Evolutionary conservation across 1,140 invertebrate genomes (phyloP), one percentile per base, ranked within the genome.

Genomic region (Lepidotrigona ventralis): DNA sequence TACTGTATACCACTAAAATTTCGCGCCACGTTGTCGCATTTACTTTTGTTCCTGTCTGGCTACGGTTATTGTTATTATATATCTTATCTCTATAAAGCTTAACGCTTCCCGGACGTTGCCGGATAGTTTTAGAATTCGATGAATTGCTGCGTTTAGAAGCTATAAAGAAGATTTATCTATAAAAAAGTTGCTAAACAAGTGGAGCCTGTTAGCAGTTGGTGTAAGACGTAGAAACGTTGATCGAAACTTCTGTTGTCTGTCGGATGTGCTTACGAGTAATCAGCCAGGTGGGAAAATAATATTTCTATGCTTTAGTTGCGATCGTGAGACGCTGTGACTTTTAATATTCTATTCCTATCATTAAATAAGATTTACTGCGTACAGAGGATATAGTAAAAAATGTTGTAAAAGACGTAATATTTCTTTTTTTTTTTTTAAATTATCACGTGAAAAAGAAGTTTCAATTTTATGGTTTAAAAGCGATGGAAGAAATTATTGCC

Each of bases 91-190:
- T 78, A 83, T 54, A 71, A 83, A 83, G 81, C 66, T 78, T 78
- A 83, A 83, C 39, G 26, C 75, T 54, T 71, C 21, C 72, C 64
- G 33, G 33, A 33, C 33, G 4, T n/a, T 53, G 6, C 3, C 5
- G 46, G 29, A 54, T 26, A 63, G 56, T 54, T 83, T 83, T 83
- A 83, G 81, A 83, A 83, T 83, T 83, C 81, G 81, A 83, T 70
- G 74, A 83, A 83, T 78, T 26, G 46, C 33, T 21, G 66, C 74
- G 63, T 71, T 56, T 63, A 63, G 56, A 77, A 78, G 75, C 75
- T 71, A 78, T 26, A 70, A 71, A 71, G 75, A 78, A 70, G 54
- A 78, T 78, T 78, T 68, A 53, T 26, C 69, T 70, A 29, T 68
- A 71, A 58, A 77, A 75, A 66, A 60, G 75, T 83, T 46, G 54